These are phyloP conservation scores for Parnassius apollo DNA, from an alignment of 2,888 invertebrate species.

Conservation along the genomic window DNA sequence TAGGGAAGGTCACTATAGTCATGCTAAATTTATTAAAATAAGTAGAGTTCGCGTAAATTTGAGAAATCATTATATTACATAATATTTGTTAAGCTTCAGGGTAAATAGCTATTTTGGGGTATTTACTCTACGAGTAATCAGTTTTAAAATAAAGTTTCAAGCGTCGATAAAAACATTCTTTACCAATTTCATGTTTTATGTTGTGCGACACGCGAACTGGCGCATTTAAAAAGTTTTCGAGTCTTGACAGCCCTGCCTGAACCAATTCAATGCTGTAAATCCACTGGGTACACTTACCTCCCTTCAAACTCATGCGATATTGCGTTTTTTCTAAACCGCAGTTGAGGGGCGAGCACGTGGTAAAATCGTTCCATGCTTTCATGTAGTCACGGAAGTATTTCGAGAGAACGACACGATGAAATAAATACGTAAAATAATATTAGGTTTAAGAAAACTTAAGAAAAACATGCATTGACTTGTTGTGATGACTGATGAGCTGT, in stretches of 20 bases:
- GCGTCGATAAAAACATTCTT: slow-evolving; percentile 41
- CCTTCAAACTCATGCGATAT: slow-evolving; percentile 76
- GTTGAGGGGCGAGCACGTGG: slow-evolving; percentile 46
- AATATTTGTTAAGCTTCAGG: too few relatives aligned
- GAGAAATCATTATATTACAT: too few relatives aligned
- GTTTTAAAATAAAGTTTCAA: slow-evolving; percentile 35
- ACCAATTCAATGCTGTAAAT: slow-evolving; percentile 77
- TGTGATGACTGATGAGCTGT: too few relatives aligned
- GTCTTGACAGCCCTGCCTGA: slow-evolving; percentile 64
- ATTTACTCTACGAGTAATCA: slow-evolving; percentile 31
- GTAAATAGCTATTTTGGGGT: too few relatives aligned
- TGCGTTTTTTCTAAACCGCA: slow-evolving; percentile 71
- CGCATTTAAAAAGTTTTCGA: slow-evolving; percentile 49
- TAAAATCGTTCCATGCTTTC: slow-evolving; percentile 51
- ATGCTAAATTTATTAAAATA: too few relatives aligned
- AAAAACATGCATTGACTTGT: neutral
- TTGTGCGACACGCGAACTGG: slow-evolving; percentile 47
- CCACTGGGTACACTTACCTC: slow-evolving; percentile 76
- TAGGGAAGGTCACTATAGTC: too few relatives aligned
- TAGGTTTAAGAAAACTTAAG: slow-evolving; percentile 6
- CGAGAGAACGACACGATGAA: slow-evolving; percentile 12
- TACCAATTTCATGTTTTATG: slow-evolving; percentile 42
- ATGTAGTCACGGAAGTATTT: slow-evolving; percentile 53
- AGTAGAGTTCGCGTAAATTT: too few relatives aligned
- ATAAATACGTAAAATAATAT: neutral